Evolutionary conservation across 2,888 invertebrate species (phyloP), one percentile per base, ranked within the genome.

Genomic region (Nymphalis urticae): DNA sequence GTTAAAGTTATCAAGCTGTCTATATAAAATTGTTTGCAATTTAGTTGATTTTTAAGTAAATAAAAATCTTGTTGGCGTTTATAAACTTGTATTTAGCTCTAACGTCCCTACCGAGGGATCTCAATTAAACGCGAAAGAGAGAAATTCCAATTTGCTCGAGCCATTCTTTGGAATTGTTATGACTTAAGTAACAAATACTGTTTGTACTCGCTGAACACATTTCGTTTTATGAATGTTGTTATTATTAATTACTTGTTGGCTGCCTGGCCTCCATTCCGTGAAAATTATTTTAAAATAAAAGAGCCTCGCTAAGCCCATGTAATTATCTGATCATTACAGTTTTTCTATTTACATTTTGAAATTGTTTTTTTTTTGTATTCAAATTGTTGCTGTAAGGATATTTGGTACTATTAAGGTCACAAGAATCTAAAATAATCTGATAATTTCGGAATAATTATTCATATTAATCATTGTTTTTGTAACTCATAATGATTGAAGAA

Each of bases 141-240:
- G 54, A 69, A 66, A 69, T 69, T 69, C 60, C 64, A 69, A 69
- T 69, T 71, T 69, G 60, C 51, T n/a, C 66, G 63, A 63, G 17
- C 53, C 69, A 64, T 69, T 69, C 62, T 59, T 71, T 61, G 48
- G 61, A 69, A 71, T 68, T 65, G 71, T 71, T 71, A 68, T 63
- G 69, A 54, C 53, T 68, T 27, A 48, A 71, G 54, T 66, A 71
- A 71, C 69, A 71, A 71, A 71, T 71, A 69, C 62, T 63, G 69
- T 69, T 53, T 66, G 62, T 68, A 51, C 53, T 56, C 64, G 70
- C 54, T 50, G 58, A 50, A 36, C 47, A 66, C 69, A 71, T 71
- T 71, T 61, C 69, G 66, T 71, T 71, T 71, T 71, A 69, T 66
- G 71, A 64, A 64, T 71, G 63, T 47, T 66, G 54, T 71, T 71